Evolutionary conservation across 2,888 invertebrate genomes (phyloP), one percentile per base, ranked within the genome.

Genomic region (Arrhopalites spinosus): DNA sequence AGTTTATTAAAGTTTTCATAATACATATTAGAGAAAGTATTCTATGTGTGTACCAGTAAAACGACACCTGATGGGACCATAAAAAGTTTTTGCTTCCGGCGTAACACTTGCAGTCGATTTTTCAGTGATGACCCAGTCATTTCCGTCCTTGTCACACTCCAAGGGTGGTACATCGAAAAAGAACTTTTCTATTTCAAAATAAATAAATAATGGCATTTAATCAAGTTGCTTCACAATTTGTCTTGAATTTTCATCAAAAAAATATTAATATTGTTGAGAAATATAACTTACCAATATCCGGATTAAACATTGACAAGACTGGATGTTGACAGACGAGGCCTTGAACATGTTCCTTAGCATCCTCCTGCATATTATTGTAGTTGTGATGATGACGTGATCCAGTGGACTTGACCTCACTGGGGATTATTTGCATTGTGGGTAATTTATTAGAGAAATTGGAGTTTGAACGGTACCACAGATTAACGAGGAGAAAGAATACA

Each of bases 81-180:
- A 84, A 59, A 81, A 83, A 15, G 76, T 53, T 75, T 85, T 87
- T 0, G 88, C 88, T 75, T 85, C 85, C 5, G 86, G 85, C 56
- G 88, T 87, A 76, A 91, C 88, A 67, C 84, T 85, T 77, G 90
- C 88, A 20, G 83, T 85, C 84, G 89, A 88, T 84, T 92, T 92
- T 84, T 89, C 88, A 81, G 92, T 91, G 82, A 87, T 88, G 0
- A 95, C 93, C 96, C 95, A 96, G 84, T 94, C 91, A 0, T 80
- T 76, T 15, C 88, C 87, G 25, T 73, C 45, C 29, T 53, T 27
- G n/a, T 69, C 73, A 84, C 96, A 96, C 17, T 88, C 86, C 1
- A 95, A 86, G 0, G 89, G 88, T 0, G 90, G 88, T 17, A 89
- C 87, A 17, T 88, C 85, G 79, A 88, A 87, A 77, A 93, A 89